These are phyloP conservation scores for Microctonus hyperodae DNA, from an alignment of 2,888 invertebrate species.

Conservation along the genomic window DNA sequence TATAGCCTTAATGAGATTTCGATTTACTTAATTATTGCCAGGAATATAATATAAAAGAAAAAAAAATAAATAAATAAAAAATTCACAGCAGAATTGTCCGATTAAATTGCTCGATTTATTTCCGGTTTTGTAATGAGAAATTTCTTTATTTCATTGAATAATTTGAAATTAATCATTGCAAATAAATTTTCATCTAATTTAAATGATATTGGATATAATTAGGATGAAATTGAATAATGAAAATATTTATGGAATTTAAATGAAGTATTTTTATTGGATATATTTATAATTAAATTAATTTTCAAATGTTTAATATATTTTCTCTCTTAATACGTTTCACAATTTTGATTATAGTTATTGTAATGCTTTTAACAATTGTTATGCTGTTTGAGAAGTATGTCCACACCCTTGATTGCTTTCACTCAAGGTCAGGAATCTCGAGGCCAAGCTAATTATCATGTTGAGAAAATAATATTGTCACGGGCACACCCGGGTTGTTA, in stretches of 20 bases:
- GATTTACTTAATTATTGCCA: conserved; percentile 2
- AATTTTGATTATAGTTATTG: conserved; percentile 14
- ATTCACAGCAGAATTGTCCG: not conserved
- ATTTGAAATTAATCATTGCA: not conserved
- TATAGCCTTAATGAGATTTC: conserved; percentile 21
- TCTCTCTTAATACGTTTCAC: not conserved
- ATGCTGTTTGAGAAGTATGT: not conserved
- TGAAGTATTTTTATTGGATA: too few relatives aligned
- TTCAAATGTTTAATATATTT: not conserved
- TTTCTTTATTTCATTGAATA: not conserved
- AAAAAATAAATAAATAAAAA: not conserved
- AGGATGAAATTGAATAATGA: not conserved
- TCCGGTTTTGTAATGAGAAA: not conserved
- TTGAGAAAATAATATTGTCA: conserved; percentile 24
- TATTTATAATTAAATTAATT: too few relatives aligned
- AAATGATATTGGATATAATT: not conserved
- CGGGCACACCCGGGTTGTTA: conserved; percentile 21
- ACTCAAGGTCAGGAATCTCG: conserved; percentile 27
- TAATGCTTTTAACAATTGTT: conserved; percentile 13
- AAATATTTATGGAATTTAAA: too few relatives aligned
- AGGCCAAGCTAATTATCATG: conserved; percentile 20
- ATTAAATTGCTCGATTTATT: not conserved
- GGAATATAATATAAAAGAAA: not conserved
- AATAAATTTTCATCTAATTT: not conserved
- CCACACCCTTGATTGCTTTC: conserved; percentile 30